phyloP scores from a whole-genome alignment of 2,888 invertebrate genomes.

The Scelioninae gen. 2 region DNA sequence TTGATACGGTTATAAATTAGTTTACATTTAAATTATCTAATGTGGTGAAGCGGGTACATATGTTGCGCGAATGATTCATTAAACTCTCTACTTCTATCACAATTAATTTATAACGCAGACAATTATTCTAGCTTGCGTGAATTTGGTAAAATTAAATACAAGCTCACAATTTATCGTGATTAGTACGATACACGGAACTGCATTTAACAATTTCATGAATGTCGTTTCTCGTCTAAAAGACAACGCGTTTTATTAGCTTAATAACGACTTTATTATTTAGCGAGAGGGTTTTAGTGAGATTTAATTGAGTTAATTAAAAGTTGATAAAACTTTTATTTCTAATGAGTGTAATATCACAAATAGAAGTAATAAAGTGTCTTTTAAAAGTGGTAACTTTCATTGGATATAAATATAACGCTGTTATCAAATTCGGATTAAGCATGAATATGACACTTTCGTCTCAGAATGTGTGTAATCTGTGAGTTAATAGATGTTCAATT shows the following conservation, averaged over 20 bases:
- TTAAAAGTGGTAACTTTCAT: no score
- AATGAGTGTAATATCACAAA: no score
- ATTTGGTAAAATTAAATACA: conserved; percentile 11
- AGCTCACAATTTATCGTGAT: conserved; percentile 3
- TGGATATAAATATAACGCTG: no score
- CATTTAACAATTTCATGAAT: neutral
- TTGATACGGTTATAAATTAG: conserved; percentile 6
- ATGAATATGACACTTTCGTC: no score
- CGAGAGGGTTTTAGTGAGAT: no score
- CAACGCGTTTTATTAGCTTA: neutral
- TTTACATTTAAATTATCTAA: conserved; percentile 3
- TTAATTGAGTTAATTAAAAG: no score
- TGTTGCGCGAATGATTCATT: neutral
- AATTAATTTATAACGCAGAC: conserved; percentile 11
- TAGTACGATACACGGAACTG: neutral
- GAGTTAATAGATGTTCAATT: no score
- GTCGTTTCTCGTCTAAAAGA: neutral
- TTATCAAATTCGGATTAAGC: no score
- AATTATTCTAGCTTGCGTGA: conserved; percentile 1
- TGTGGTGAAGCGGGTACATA: neutral
- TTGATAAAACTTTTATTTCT: no score
- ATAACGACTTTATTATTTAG: no score
- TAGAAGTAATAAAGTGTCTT: no score
- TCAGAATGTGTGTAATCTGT: no score
- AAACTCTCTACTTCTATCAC: neutral